Evolutionary conservation across 2,797 vertebrate species (phyloP), one percentile per base, ranked within the genome.

Genomic region (Erethizon dorsatum): DNA sequence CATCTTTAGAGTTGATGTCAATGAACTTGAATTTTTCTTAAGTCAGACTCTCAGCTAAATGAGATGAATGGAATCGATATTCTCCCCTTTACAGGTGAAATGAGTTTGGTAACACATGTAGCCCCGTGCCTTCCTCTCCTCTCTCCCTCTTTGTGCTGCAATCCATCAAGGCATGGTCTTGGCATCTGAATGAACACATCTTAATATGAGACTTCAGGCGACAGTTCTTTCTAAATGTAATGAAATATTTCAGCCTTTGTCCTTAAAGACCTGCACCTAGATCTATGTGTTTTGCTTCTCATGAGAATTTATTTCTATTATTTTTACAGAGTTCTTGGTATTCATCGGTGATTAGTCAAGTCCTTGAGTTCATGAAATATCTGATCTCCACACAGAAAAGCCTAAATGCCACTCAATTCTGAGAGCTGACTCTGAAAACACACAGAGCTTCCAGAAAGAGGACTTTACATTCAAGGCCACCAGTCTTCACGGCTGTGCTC

Each of bases 51-150:
- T 45, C 96, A 97, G 87, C 56, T 97, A 98, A 98, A 97, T 98
- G 96, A 98, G 97, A 98, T 92, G 80, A 98, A 98, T 98, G 45
- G 97, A 98, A 98, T 98, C 97, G 97, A 97, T 98, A 98, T 92
- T 97, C 88, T 97, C 96, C 92, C 97, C 79, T 96, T 98, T 97
- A 94, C 18, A 94, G 91, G 94, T 97, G 82, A 97, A 98, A 98
- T 97, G 0, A 98, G 97, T 95, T 98, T 96, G 94, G 96, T 79
- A 96, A 91, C 91, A 63, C 92, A 67, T 91, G 97, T 65, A 95
- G 91, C 85, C 52, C 83, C 45, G 88, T 83, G 89, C 59, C 77
- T 95, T 97, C 89, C 96, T 97, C 96, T 96, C 91, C 89, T 85
- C 90, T 86, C 90, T 92, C 61, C 73, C 56, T 1, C 50, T 97